Conservation (phyloP, 2,797 vertebrate species). For the Sphaeramia orbicularis region DNA sequence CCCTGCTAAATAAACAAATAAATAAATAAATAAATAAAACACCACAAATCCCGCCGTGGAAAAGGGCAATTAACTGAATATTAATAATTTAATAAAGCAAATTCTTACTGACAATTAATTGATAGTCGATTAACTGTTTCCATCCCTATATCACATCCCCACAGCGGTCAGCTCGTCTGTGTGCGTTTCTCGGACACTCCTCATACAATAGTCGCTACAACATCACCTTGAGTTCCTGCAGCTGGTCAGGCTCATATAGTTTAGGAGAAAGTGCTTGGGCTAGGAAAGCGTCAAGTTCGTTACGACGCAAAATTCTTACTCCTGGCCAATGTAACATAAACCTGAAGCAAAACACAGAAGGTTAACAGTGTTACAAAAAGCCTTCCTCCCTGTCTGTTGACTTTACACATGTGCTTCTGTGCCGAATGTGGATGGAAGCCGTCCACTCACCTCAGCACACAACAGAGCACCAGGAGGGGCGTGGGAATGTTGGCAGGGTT, state of each 20-base stretch:
- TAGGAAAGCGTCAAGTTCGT: slow-evolving; percentile 97
- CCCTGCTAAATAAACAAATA: too few species aligned
- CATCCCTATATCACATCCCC: too few species aligned
- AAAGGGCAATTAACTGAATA: too few species aligned
- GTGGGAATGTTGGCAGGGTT: slow-evolving; percentile 94
- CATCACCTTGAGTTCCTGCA: slow-evolving; percentile 97
- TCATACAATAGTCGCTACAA: slow-evolving; percentile 62
- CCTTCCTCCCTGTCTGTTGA: slow-evolving; percentile 13
- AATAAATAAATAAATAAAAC: too few species aligned
- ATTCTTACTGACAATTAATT: too few species aligned
- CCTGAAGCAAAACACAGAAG: slow-evolving; percentile 86
- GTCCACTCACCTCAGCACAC: slow-evolving; percentile 92
- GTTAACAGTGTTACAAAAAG: slow-evolving; percentile 67
- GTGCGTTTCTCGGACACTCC: slow-evolving; percentile 68
- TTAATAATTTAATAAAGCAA: too few species aligned
- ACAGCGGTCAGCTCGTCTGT: too few species aligned
- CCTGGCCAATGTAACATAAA: slow-evolving; percentile 99
- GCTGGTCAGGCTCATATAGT: slow-evolving; percentile 97
- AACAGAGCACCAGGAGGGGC: slow-evolving; percentile 95
- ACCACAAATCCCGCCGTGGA: too few species aligned
- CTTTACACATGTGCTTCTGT: slow-evolving; percentile 11
- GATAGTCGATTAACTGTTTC: too few species aligned
- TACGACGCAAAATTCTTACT: slow-evolving; percentile 95
- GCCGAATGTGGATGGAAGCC: not conserved
- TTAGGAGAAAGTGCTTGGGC: slow-evolving; percentile 96